These are phyloP conservation scores for Dolichallabes microphthalmus DNA, from an alignment of 2,113 vertebrate genomes.

Conservation along the genomic window DNA sequence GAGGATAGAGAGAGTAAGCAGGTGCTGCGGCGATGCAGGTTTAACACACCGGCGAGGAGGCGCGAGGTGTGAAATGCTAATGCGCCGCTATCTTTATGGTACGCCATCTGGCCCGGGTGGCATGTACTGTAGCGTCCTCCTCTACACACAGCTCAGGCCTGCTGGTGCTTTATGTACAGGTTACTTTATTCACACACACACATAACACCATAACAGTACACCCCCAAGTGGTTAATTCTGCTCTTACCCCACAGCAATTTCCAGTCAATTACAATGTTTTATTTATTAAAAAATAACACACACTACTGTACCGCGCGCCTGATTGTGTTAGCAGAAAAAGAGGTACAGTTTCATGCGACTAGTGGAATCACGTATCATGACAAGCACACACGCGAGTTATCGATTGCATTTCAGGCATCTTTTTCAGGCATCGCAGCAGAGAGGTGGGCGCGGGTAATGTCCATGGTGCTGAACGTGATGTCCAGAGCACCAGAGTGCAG, in stretches of 20 bases:
- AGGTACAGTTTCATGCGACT: background rate
- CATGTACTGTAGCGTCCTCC: background rate
- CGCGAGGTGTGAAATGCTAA: background rate
- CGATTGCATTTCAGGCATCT: background rate
- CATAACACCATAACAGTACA: background rate
- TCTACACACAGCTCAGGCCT: slow-evolving; percentile 8
- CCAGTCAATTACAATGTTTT: background rate
- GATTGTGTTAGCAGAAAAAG: background rate
- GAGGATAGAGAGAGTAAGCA: background rate
- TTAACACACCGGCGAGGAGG: slow-evolving; percentile 20
- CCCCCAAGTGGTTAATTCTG: background rate
- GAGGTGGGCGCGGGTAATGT: background rate
- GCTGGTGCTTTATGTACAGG: slow-evolving; percentile 19
- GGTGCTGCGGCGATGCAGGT: slow-evolving; percentile 8
- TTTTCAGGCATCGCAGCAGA: background rate
- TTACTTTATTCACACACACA: background rate
- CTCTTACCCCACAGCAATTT: background rate
- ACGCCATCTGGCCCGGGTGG: slow-evolving; percentile 36
- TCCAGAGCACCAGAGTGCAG: background rate
- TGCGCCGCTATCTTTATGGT: slow-evolving; percentile 31
- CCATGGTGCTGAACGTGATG: background rate
- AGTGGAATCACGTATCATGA: background rate
- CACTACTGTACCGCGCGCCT: background rate
- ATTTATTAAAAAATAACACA: background rate
- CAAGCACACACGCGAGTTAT: background rate